phyloP scores from a whole-genome alignment of 2,888 invertebrate species.

The Scaptomyza polygonia region DNA sequence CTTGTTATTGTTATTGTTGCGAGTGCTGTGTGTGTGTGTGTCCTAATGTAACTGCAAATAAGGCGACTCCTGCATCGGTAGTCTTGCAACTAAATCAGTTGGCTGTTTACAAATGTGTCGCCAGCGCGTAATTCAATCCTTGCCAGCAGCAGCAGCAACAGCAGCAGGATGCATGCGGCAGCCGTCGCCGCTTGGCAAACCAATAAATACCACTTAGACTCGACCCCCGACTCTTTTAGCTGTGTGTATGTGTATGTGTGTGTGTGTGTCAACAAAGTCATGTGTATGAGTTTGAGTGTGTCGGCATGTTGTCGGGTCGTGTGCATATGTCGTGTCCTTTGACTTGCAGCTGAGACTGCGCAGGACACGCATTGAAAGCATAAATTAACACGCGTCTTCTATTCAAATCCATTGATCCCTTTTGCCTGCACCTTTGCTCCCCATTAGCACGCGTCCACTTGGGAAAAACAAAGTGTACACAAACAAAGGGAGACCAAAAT shows the following conservation, averaged over 20 bases:
- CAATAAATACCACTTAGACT: conserved; percentile 76
- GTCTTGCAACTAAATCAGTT: conserved; percentile 67
- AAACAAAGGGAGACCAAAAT: not conserved
- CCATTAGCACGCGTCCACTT: conserved; percentile 82
- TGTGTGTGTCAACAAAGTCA: conserved; percentile 48
- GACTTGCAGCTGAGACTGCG: conserved; percentile 71
- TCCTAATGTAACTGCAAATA: conserved; percentile 71
- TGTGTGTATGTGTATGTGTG: conserved; percentile 51
- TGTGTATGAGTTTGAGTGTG: conserved; percentile 15
- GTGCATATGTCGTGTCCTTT: conserved; percentile 74
- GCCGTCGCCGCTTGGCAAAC: conserved; percentile 77
- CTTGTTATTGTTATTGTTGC: conserved; percentile 44
- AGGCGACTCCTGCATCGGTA: conserved; percentile 66
- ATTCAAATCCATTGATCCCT: conserved; percentile 42
- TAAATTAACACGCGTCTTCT: conserved; percentile 64
- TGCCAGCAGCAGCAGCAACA: conserved; percentile 24
- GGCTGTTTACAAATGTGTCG: conserved; percentile 78
- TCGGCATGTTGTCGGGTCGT: conserved; percentile 63
- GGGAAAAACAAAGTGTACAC: conserved; percentile 43
- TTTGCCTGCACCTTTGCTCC: conserved; percentile 74
- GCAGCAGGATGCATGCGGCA: conserved; percentile 69
- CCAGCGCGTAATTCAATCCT: conserved; percentile 76
- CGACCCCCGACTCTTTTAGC: conserved; percentile 12
- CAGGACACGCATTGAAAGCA: conserved; percentile 64
- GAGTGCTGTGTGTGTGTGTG: not conserved